These are phyloP conservation scores for Noctua janthina DNA, from an alignment of 2,888 invertebrate species.

Conservation along the genomic window DNA sequence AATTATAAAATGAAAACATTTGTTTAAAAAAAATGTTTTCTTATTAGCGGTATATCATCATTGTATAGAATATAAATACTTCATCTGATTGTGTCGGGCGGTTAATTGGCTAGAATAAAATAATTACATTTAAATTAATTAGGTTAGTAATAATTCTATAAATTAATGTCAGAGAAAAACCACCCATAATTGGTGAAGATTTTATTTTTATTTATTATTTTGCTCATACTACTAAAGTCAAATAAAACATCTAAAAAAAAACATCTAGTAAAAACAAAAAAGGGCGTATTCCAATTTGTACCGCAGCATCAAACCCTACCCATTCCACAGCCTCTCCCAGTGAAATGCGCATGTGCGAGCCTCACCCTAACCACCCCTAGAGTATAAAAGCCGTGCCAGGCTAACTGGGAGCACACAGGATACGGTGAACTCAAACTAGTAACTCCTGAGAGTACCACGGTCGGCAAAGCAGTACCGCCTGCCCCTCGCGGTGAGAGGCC, in stretches of 20 bases:
- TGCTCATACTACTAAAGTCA: neutral
- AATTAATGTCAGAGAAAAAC: no score
- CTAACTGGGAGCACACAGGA: neutral
- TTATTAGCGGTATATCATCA: neutral
- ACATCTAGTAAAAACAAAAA: neutral
- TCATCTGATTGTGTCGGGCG: neutral
- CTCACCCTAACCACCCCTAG: constrained; percentile 22
- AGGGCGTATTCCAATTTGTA: neutral
- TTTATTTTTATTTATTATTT: neutral
- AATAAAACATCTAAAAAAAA: neutral
- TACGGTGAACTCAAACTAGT: constrained; percentile 3
- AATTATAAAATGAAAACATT: neutral
- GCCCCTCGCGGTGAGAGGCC: constrained; percentile 21
- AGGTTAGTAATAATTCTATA: neutral
- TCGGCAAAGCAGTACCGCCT: constrained; percentile 58
- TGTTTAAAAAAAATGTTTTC: neutral
- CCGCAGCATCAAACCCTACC: neutral
- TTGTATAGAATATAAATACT: neutral
- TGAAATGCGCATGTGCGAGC: constrained; percentile 20
- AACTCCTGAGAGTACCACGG: constrained; percentile 20
- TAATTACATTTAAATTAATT: no score
- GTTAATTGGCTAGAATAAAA: neutral
- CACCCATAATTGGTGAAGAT: neutral
- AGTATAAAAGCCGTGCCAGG: constrained; percentile 8
- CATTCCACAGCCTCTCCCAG: constrained; percentile 19